These are phyloP conservation scores for Sabatieria punctata DNA, from an alignment of 2,888 invertebrate genomes.

Conservation along the genomic window DNA sequence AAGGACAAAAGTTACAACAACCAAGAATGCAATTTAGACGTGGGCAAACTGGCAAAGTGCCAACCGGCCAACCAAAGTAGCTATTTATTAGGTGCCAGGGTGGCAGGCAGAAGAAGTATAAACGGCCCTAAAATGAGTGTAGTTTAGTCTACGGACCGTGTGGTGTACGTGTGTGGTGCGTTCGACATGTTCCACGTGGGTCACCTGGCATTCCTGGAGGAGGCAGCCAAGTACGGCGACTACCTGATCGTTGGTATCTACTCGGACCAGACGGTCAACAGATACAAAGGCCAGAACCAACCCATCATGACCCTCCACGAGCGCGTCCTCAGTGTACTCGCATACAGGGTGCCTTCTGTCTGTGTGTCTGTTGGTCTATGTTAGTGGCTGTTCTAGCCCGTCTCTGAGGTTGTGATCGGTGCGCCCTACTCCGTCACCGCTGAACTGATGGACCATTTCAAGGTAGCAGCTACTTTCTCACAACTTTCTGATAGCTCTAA, in stretches of 20 bases:
- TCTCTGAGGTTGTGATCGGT: slow-evolving; percentile 94
- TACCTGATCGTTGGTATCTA: slow-evolving; percentile 71
- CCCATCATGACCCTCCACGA: slow-evolving; percentile 99
- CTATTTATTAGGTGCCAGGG: no score
- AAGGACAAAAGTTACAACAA: no score
- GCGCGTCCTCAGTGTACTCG: slow-evolving; percentile 80
- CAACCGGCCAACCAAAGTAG: no score
- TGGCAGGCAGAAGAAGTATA: no score
- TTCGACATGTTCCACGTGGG: slow-evolving; percentile 97
- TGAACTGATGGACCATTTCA: slow-evolving; percentile 85
- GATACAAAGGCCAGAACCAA: slow-evolving; percentile 56
- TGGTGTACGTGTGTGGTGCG: slow-evolving; percentile 89
- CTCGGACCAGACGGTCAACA: slow-evolving; percentile 20
- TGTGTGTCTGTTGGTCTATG: no score
- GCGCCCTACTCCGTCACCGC: slow-evolving; percentile 83
- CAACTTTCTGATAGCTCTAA: no score
- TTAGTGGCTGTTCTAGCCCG: slow-evolving; percentile 62
- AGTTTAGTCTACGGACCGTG: slow-evolving; percentile 43
- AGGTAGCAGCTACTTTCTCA: no score
- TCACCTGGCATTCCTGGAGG: slow-evolving; percentile 82
- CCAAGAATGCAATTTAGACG: no score
- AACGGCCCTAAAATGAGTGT: no score
- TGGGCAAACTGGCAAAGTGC: no score
- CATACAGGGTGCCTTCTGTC: slow-evolving; percentile 58
- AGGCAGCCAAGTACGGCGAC: slow-evolving; percentile 70